phyloP scores from a whole-genome alignment of 2,113 vertebrate species.

The Trochalopteron elliotii region DNA sequence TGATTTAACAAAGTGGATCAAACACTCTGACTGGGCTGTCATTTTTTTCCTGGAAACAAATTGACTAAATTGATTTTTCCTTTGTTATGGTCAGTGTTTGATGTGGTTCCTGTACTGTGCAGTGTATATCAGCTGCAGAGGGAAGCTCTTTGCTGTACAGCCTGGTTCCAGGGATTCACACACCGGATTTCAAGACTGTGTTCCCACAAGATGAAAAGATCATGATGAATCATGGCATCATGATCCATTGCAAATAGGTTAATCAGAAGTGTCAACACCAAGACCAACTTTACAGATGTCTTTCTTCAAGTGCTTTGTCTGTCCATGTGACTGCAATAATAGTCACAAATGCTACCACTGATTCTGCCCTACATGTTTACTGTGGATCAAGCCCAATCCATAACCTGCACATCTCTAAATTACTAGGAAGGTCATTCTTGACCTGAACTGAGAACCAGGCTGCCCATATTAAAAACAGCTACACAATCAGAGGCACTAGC shows the following conservation, averaged over 20 bases:
- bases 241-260: not conserved
- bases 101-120: not conserved
- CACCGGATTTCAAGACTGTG: fast-evolving
- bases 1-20: not conserved
- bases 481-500: not conserved
- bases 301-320: not conserved
- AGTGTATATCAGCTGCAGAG: not conserved
- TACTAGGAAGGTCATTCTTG: not conserved
- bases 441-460: not conserved
- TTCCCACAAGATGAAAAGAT: not conserved
- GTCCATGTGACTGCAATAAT: not conserved
- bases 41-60: not conserved
- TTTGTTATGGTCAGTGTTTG: not conserved
- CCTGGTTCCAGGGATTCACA: not conserved
- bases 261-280: not conserved
- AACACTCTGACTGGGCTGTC: not conserved
- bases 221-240: not conserved
- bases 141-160: not conserved
- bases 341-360: not conserved
- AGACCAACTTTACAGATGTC: not conserved
- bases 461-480: not conserved
- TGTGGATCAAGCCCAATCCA: not conserved
- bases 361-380: not conserved
- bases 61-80: not conserved
- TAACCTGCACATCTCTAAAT: not conserved